These are phyloP conservation scores for Batillaria attramentaria DNA, from an alignment of 1,140 invertebrate genomes.

Conservation along the genomic window DNA sequence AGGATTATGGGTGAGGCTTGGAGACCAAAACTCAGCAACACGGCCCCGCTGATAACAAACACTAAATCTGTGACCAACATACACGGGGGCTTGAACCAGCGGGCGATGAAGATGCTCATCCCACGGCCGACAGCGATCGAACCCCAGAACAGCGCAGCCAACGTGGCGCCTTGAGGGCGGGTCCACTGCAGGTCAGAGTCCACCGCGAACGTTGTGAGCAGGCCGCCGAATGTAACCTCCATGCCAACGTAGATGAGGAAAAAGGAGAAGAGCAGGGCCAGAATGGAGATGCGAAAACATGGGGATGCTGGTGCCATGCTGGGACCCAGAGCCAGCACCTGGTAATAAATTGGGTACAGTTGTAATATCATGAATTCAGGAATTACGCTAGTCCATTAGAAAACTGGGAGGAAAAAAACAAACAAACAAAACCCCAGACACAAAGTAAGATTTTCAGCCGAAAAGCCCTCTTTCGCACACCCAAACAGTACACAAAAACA, in stretches of 20 bases:
- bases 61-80: conserved; percentile 70
- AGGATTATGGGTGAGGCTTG: conserved; percentile 51
- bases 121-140: conserved; percentile 72
- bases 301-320: background rate
- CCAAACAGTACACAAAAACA: too few species aligned
- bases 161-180: conserved; percentile 65
- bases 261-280: conserved; percentile 71
- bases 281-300: conserved; percentile 57
- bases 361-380: too few species aligned
- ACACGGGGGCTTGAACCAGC: conserved; percentile 63
- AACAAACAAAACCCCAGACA: too few species aligned
- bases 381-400: too few species aligned
- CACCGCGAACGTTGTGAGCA: conserved; percentile 70
- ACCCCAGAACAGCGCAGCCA: conserved; percentile 74
- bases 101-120: conserved; percentile 71
- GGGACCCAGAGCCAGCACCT: conserved; percentile 30
- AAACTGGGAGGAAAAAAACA: too few species aligned
- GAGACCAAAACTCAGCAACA: conserved; percentile 68
- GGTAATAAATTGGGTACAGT: too few species aligned
- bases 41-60: conserved; percentile 65
- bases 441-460: too few species aligned
- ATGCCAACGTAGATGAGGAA: conserved; percentile 73
- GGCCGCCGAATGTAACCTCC: conserved; percentile 73
- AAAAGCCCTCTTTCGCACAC: too few species aligned
- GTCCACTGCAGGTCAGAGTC: conserved; percentile 60